phyloP scores from a whole-genome alignment of 2,797 vertebrate species.

The Chelidonichthys spinosus region DNA sequence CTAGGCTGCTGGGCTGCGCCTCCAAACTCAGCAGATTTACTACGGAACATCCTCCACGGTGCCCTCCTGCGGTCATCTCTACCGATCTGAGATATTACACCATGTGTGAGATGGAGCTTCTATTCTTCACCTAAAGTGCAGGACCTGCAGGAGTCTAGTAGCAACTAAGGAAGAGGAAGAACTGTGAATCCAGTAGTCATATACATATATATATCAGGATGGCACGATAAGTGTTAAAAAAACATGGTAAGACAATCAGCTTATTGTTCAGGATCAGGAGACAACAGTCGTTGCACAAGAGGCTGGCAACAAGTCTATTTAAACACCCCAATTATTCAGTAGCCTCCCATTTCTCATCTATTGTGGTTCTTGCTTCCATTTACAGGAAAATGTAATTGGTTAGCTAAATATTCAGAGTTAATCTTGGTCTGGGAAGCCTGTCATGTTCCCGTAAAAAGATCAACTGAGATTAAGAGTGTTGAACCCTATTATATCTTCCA shows the following conservation, averaged over 20 bases:
- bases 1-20: not conserved
- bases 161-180: not conserved
- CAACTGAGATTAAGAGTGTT: slow-evolving; percentile 46
- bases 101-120: not conserved
- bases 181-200: too few species aligned
- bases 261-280: not conserved
- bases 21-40: slow-evolving; percentile 3
- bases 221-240: not conserved
- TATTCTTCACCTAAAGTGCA: not conserved
- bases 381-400: slow-evolving; percentile 7
- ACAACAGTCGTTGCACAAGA: slow-evolving; percentile 4
- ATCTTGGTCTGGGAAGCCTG: slow-evolving; percentile 39
- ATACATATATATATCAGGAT: not conserved
- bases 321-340: slow-evolving; percentile 14
- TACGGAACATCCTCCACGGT: not conserved
- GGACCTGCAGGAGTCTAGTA: not conserved
- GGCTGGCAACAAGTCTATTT: slow-evolving; percentile 17
- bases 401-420: slow-evolving; percentile 31
- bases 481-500: slow-evolving; percentile 42
- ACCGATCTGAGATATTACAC: not conserved
- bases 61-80: not conserved
- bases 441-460: slow-evolving; percentile 49
- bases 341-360: slow-evolving; percentile 22
- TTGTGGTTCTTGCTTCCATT: slow-evolving; percentile 12
- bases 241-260: not conserved